Base-by-base conservation (phyloP, 2,113 vertebrate genomes). In the Aepyceros melampus region DNA sequence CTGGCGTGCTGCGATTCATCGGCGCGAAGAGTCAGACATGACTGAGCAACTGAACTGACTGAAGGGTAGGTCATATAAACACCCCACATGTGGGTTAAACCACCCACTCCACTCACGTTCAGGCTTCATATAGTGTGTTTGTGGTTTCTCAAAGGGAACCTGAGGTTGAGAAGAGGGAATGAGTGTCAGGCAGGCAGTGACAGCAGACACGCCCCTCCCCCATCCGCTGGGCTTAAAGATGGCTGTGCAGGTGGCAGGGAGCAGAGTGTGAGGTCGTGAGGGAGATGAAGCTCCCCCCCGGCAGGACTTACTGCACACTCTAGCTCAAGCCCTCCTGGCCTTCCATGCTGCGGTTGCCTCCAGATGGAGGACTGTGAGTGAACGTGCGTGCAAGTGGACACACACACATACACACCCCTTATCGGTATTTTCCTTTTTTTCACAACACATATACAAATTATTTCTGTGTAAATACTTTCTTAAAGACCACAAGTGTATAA, bases 1-100 rank as follows among this genome's bases (percentile, higher is more conserved):
- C 58, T 31, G 12, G 27, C 5, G 0, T 31, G 58, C 58, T 31
- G 29, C 5, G 0, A 3, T 31, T 62, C 58, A 15, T n/a, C 13
- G 29, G 13, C 13, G 29, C 0, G 0, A 27, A 60, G 5, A 60
- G 58, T 60, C 27, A 0, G 58, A 29, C 58, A 14, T 2, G 3
- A 31, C 58, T 31, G 58, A 31, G 12, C 2, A 0, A 60, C 58
- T 31, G 13, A 60, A 14, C 13, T 60, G 60, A 31, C 13, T 62
- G 60, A 49, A 55, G 40, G 7, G 43, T 14, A 19, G n/a, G 36
- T 33, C 36, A 27, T 7, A 0, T 23, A 85, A 25, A 23, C 11
- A 29, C 43, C 23, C 19, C 8, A 51, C 55, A 8, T 14, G 21
- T 31, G 27, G 5, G 1, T 55, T 21, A n/a, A 8, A 1, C 9